phyloP scores from a whole-genome alignment of 2,888 invertebrate genomes.

The Heliconius hortense region DNA sequence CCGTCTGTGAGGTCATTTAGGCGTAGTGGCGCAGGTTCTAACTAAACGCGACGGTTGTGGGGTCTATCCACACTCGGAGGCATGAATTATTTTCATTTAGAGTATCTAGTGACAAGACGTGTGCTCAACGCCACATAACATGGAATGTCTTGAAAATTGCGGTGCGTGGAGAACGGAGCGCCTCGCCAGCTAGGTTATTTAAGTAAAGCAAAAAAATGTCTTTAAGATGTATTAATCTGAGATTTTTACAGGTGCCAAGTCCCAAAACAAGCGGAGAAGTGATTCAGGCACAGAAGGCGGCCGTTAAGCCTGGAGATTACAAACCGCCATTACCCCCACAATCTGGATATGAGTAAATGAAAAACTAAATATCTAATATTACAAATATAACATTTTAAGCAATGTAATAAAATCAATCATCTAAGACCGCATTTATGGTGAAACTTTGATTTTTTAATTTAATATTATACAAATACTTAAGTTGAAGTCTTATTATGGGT shows the following conservation, averaged over 20 bases:
- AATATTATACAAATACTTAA: no score
- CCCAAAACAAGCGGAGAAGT: slow-evolving; percentile 70
- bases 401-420: slow-evolving; percentile 6
- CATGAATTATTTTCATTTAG: neutral
- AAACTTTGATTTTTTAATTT: neutral
- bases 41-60: neutral
- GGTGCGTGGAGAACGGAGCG: neutral
- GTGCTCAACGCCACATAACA: neutral
- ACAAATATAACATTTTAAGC: neutral
- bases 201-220: no score
- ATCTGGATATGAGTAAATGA: slow-evolving; percentile 61
- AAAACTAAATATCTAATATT: neutral
- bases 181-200: neutral
- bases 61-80: neutral
- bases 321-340: slow-evolving; percentile 68
- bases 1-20: neutral
- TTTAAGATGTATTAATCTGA: neutral
- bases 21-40: neutral
- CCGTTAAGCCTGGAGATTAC: slow-evolving; percentile 55
- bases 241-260: slow-evolving; percentile 59
- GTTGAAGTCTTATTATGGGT: neutral
- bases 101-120: neutral
- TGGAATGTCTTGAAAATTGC: neutral
- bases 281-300: slow-evolving; percentile 59
- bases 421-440: neutral